Evolutionary conservation across 2,888 invertebrate genomes (phyloP), one percentile per base, ranked within the genome.

Genomic region (Caenorhabditis macrosperma): DNA sequence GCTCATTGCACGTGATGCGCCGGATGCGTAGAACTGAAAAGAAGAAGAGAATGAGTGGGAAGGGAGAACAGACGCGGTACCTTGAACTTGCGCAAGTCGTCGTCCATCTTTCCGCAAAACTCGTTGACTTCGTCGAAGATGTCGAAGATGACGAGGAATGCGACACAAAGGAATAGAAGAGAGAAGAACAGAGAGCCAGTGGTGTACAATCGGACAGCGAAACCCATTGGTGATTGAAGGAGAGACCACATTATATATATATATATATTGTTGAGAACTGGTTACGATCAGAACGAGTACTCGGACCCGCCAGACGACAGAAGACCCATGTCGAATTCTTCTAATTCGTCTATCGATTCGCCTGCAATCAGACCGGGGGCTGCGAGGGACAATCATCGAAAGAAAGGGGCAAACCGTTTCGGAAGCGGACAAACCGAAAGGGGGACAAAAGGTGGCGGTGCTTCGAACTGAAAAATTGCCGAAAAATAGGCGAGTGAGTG

Each of bases 291-390:
- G 26, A 69, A 78, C 15, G 78, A 78, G 33, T 38, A 61, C 35
- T 72, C 71, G 26, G 78, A 78, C 15, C 66, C 71, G 9, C 66
- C 78, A 4, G 78, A 78, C 7, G 71, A 71, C 20, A 78, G 30
- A 20, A 60, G 54, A 26, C 48, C 71, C 1, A 66, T 54, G 38
- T 78, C 78, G 44, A 78, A 66, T 10, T 78, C 77, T 17, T 78
- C 78, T 52, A 78, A 12, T 60, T 78, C 78, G 54, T 78, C 78
- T 33, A 78, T 54, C 22, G 78, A 78, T 24, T 72, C 66, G n/a
- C 33, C 72, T 76, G 75, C 0, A 67, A 57, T n/a, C n/a, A n/a
- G n/a, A 46, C 26, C 20, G 7, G 17, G n/a, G 24, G 35, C 30
- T 60, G 4, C 22, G 22, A 44, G 24, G 24, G n/a, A n/a, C n/a